Base-by-base conservation (phyloP, 1,140 invertebrate genomes). In the Euura saliciscinereae region DNA sequence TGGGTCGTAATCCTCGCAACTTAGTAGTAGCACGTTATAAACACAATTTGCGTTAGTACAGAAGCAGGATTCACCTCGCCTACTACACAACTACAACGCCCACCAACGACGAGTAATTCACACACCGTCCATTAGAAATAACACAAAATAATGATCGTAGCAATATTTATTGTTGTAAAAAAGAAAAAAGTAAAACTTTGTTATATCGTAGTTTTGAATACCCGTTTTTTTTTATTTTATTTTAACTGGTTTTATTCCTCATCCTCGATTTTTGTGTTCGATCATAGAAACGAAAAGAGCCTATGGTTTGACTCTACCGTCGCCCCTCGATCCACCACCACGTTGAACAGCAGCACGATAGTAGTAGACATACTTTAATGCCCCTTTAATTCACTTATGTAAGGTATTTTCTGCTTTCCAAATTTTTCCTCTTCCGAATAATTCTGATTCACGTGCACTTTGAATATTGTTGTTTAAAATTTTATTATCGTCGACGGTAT, bases 321-420 rank as follows among this genome's bases (percentile, higher is more conserved):
- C 51, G 51, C 51, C 51, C 51, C 51, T 8, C 28, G 28, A 28
- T 4, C 51, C 51, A 59, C 51, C 51, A 59, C 51, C 51, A 59
- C 51, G 51, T 59, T 59, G 51, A 59, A 59, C 51, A 11, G 51
- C 51, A 59, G 8, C 8, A 28, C 28, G 28, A 28, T 28, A 28
- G 51, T 59, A 59, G 3, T 59, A 59, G 51, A 59, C 51, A 59
- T 59, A 59, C 51, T 59, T 28, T 59, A 59, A 59, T 59, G 51
- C 51, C 3, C 51, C 51, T 11, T 59, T 59, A 59, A 59, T 59
- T 59, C 51, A 59, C 51, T 59, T 59, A 59, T 59, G 51, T 59
- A 59, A 59, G 51, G 28, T 28, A 28, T 28, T 28, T 28, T 59
- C 51, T n/a, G 51, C 51, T 59, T 59, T 59, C 51, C 10, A 59